Percentiles rank a stretch among this genome's conserved stretches.
phyloP scores from a whole-genome alignment of 2,888 invertebrate genomes.

The Drosophila sordidula region DNA sequence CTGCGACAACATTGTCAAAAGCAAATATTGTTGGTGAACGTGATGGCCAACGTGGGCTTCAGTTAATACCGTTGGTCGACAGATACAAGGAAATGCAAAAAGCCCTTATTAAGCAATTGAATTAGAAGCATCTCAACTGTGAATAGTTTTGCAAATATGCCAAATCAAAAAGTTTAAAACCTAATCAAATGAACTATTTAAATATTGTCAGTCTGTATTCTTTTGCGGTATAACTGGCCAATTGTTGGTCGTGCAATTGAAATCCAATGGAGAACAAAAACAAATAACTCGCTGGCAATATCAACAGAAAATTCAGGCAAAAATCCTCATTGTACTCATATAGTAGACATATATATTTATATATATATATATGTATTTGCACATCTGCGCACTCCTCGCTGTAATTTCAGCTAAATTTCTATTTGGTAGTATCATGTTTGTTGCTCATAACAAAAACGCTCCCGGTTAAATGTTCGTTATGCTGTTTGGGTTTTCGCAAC shows the following conservation, averaged over 20 bases:
- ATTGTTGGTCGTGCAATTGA: constrained; percentile 44
- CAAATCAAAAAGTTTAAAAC: no score
- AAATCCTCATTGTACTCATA: not conserved
- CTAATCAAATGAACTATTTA: constrained; percentile 32
- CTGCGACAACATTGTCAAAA: not conserved
- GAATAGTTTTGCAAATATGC: not conserved
- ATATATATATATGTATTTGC: constrained; percentile 1
- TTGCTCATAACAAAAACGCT: constrained; percentile 48
- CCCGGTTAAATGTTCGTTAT: constrained; percentile 14
- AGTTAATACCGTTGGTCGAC: not conserved
- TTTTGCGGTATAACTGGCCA: constrained; percentile 2
- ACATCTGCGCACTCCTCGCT: not conserved
- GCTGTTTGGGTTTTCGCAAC: constrained; percentile 4
- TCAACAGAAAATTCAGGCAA: constrained; percentile 30
- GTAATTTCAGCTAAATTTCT: constrained; percentile 16
- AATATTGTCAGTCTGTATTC: constrained; percentile 4
- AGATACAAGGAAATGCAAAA: not conserved
- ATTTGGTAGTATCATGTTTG: constrained; percentile 47
- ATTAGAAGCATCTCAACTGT: not conserved
- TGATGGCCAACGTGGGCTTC: not conserved
- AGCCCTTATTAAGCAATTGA: not conserved
- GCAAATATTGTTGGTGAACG: not conserved
- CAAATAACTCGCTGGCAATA: constrained; percentile 31
- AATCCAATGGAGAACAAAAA: constrained; percentile 40
- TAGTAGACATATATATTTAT: not conserved